These are phyloP conservation scores for Metacarcinus magister DNA, from an alignment of 2,888 invertebrate species.

Conservation along the genomic window DNA sequence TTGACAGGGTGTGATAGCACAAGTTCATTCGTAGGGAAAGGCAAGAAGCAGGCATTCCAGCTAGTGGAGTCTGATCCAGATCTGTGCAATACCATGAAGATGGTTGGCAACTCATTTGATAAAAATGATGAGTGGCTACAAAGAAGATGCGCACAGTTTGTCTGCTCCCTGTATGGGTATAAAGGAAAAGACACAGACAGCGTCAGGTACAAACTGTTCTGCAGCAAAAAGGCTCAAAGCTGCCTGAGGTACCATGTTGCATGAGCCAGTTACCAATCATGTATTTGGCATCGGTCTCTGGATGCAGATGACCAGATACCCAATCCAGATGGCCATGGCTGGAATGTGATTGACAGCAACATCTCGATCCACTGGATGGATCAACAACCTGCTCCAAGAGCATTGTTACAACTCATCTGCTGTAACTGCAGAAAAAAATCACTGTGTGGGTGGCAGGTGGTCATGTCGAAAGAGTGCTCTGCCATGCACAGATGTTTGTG, in stretches of 20 bases:
- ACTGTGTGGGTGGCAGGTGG: slow-evolving; percentile 51
- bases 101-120: not conserved
- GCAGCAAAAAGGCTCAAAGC: too few relatives aligned
- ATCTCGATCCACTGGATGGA: too few relatives aligned
- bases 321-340: slow-evolving; percentile 49
- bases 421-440: slow-evolving; percentile 59
- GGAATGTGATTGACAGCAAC: not conserved
- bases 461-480: too few relatives aligned
- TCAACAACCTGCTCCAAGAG: too few relatives aligned
- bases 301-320: too few relatives aligned
- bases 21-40: slow-evolving; percentile 63
- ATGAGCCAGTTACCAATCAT: not conserved
- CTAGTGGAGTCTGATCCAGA: not conserved
- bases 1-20: slow-evolving; percentile 59
- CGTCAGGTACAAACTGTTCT: not conserved
- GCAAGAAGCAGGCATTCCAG: slow-evolving; percentile 69
- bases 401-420: too few relatives aligned
- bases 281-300: not conserved
- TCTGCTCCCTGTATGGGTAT: slow-evolving; percentile 59
- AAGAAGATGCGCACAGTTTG: not conserved
- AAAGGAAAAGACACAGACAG: slow-evolving; percentile 56
- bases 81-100: too few relatives aligned
- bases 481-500: slow-evolving; percentile 59
- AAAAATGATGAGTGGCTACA: slow-evolving; percentile 8
- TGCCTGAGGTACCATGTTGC: too few relatives aligned